Conservation (phyloP, 2,797 vertebrate species). For the Platalea minor region DNA sequence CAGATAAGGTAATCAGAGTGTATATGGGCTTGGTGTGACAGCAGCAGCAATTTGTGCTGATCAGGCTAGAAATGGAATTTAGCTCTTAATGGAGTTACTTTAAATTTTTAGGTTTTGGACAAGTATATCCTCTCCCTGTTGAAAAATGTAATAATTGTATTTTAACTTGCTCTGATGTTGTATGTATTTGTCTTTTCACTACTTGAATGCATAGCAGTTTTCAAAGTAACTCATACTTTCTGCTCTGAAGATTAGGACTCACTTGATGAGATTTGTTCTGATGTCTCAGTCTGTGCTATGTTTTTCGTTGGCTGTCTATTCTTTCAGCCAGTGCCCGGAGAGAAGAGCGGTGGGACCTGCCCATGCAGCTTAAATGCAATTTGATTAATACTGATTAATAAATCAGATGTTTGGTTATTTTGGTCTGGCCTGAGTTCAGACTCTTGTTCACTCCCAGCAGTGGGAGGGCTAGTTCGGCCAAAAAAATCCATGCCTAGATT, state of each 20-base stretch:
- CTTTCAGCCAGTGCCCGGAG: neutral
- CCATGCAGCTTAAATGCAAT: neutral
- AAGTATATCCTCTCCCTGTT: neutral
- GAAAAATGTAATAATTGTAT: neutral
- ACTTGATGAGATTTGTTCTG: neutral
- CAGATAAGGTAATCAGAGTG: neutral
- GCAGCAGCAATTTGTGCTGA: neutral
- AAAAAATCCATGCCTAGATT: constrained; percentile 38
- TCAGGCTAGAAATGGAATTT: neutral
- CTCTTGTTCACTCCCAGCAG: constrained; percentile 34
- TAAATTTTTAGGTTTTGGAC: neutral
- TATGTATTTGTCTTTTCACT: neutral
- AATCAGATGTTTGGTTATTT: constrained; percentile 39
- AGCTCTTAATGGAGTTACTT: neutral
- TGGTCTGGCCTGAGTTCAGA: constrained; percentile 10
- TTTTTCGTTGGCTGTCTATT: neutral
- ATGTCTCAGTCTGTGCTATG: neutral
- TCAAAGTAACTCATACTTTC: neutral
- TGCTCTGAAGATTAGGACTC: neutral
- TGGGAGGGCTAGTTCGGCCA: constrained; percentile 32
- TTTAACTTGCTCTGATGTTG: neutral
- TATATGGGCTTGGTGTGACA: neutral
- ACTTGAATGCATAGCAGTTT: neutral
- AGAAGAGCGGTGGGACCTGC: neutral
- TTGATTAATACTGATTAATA: constrained; percentile 29